phyloP scores from a whole-genome alignment of 2,888 invertebrate species.

The Noctua comes region DNA sequence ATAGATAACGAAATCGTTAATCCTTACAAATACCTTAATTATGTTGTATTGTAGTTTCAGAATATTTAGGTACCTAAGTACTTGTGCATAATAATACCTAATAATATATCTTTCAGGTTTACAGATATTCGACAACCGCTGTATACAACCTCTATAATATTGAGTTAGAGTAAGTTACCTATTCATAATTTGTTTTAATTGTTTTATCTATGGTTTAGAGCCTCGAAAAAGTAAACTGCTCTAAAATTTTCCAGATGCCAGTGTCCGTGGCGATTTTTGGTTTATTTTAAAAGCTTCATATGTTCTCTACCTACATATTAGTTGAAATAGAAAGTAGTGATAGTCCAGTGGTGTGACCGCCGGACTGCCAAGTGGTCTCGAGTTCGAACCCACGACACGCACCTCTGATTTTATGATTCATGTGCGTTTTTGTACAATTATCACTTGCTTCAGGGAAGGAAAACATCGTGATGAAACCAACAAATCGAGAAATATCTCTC shows the following conservation, averaged over 20 bases:
- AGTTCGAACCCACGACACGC: too few species aligned
- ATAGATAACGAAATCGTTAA: constrained; percentile 52
- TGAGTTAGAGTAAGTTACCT: constrained; percentile 82
- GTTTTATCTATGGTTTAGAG: not conserved
- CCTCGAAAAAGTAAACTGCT: not conserved
- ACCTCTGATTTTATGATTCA: too few species aligned
- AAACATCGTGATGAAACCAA: too few species aligned
- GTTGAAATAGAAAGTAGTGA: too few species aligned
- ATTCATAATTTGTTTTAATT: constrained; percentile 10
- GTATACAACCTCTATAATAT: constrained; percentile 91
- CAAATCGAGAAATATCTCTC: too few species aligned
- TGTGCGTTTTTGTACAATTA: too few species aligned
- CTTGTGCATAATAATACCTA: not conserved
- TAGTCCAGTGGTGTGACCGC: too few species aligned
- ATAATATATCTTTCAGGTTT: constrained; percentile 88
- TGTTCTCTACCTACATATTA: too few species aligned
- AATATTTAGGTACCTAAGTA: not conserved
- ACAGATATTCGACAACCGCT: constrained; percentile 92
- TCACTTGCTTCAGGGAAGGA: too few species aligned
- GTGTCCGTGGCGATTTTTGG: not conserved
- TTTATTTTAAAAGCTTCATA: not conserved
- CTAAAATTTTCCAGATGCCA: not conserved
- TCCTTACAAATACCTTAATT: constrained; percentile 21
- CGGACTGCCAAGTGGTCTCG: too few species aligned
- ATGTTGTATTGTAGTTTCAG: constrained; percentile 15